Base-by-base conservation (phyloP, 2,113 vertebrate genomes). In the Cryptomyrus ogoouensis region DNA sequence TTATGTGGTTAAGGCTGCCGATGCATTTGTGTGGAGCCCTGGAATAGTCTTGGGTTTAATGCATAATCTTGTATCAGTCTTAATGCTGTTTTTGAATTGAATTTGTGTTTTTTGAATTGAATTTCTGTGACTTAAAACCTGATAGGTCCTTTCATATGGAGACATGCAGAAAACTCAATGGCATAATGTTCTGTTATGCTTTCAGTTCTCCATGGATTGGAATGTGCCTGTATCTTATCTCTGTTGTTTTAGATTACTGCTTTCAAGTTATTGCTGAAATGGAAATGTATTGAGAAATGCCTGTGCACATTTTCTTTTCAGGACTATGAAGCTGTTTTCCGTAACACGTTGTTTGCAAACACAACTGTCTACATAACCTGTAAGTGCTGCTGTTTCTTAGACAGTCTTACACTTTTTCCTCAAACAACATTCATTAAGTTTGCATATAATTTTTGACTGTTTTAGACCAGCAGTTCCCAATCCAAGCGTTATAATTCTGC, bases 271-370 rank as follows among this genome's bases (percentile, higher is more conserved):
- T 5, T 83, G 27, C 13, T 39, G 35, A 80, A 13, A 80, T 42
- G 74, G 35, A 19, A 35, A 80, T 80, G 1, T 42, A 80, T 70
- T 1, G 3, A 39, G 70, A 80, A 10, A 84, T 46, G 2, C 0
- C 3, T 46, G 21, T 84, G 39, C 21, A 12, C 44, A 47, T 84
- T 47, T 27, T 91, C 10, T 91, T 94, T 93, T 87, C 90, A 96
- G 96, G 91, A 90, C 0, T 91, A 93, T 31, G 87, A 95, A 80
- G 92, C 85, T 0, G 93, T 96, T 90, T 96, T 96, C 91, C 93
- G 94, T 89, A 96, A 96, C 91, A 96, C 95, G 1, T 88, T 96
- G 88, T 96, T 95, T 49, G 92, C 94, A 91, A 96, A 96, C 93
- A 95, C 95, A 39, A 95, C 95, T 44, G 93, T 96, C 92, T 95